Conservation (phyloP, 2,888 invertebrate species). For the Caenorhabditis panamensis region DNA sequence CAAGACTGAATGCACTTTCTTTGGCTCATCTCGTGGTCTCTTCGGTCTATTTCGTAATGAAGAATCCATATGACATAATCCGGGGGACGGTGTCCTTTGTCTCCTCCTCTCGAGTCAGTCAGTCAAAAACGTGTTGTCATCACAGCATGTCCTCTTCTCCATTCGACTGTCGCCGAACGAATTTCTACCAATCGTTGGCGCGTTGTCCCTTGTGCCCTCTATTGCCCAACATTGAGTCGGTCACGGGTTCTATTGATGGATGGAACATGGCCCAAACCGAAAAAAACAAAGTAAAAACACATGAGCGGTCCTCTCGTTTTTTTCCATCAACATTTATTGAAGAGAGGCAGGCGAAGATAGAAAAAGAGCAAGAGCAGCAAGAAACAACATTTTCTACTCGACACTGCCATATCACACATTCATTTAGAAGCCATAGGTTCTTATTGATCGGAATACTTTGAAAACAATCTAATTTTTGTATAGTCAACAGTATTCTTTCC, state of each 20-base stretch:
- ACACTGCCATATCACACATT: conserved; percentile 29
- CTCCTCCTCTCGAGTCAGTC: conserved; percentile 32
- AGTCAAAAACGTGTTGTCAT: conserved; percentile 41
- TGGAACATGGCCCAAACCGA: conserved; percentile 26
- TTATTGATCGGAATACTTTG: too few species aligned
- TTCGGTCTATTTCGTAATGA: conserved; percentile 10
- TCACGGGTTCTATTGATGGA: conserved; percentile 45
- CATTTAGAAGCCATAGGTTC: background rate
- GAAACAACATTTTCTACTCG: conserved; percentile 12
- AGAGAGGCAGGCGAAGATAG: background rate
- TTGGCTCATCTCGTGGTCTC: conserved; percentile 30
- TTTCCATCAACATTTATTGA: conserved; percentile 19
- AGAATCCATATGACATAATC: conserved; percentile 14
- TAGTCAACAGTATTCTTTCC: conserved; percentile 17
- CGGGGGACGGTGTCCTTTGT: background rate
- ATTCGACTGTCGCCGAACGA: conserved; percentile 3
- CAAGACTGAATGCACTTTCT: conserved; percentile 27
- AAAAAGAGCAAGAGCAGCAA: background rate
- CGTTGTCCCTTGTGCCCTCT: conserved; percentile 12
- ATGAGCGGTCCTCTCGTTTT: conserved; percentile 13
- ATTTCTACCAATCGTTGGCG: conserved; percentile 1
- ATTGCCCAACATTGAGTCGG: conserved; percentile 7
- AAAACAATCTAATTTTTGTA: conserved; percentile 1
- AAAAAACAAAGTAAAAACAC: conserved; percentile 25
- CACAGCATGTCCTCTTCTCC: conserved; percentile 11